These are phyloP conservation scores for Celastrina argiolus DNA, from an alignment of 2,888 invertebrate genomes.

Conservation along the genomic window DNA sequence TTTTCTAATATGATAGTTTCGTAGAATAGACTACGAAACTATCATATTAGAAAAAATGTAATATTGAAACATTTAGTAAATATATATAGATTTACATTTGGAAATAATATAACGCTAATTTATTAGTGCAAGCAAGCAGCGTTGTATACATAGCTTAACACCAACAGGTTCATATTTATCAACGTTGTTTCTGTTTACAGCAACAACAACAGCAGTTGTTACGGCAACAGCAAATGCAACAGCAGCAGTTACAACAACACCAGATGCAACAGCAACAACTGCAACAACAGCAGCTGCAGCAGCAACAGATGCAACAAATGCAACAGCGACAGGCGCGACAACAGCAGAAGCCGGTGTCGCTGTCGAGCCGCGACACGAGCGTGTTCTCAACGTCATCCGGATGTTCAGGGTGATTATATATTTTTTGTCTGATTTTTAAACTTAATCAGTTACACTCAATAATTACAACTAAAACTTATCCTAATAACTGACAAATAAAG, in stretches of 20 bases:
- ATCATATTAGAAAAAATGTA: too few relatives aligned
- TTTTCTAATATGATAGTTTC: too few relatives aligned
- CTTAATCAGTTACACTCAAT: too few relatives aligned
- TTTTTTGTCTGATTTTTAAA: too few relatives aligned
- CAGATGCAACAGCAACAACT: slow-evolving; percentile 40
- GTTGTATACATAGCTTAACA: too few relatives aligned
- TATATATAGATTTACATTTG: too few relatives aligned
- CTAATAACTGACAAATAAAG: too few relatives aligned
- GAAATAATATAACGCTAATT: too few relatives aligned
- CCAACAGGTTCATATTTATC: slow-evolving; percentile 33
- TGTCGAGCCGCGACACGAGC: slow-evolving; percentile 67
- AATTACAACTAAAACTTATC: too few relatives aligned
- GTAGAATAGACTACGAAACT: too few relatives aligned
- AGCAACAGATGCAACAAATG: slow-evolving; percentile 35
- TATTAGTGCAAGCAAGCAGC: too few relatives aligned
- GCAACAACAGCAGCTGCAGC: slow-evolving; percentile 33
- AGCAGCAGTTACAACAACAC: slow-evolving; percentile 35
- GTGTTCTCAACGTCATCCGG: slow-evolving; percentile 69
- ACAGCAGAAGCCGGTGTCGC: slow-evolving; percentile 46
- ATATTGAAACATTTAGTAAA: too few relatives aligned
- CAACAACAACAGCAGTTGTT: slow-evolving; percentile 37
- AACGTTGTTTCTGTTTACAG: slow-evolving; percentile 29
- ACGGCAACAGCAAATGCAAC: slow-evolving; percentile 38
- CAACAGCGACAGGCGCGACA: slow-evolving; percentile 39
- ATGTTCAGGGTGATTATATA: slow-evolving; percentile 65